Evolutionary conservation across 2,113 vertebrate species (phyloP), one percentile per base, ranked within the genome.

Genomic region (Thunnus thynnus): DNA sequence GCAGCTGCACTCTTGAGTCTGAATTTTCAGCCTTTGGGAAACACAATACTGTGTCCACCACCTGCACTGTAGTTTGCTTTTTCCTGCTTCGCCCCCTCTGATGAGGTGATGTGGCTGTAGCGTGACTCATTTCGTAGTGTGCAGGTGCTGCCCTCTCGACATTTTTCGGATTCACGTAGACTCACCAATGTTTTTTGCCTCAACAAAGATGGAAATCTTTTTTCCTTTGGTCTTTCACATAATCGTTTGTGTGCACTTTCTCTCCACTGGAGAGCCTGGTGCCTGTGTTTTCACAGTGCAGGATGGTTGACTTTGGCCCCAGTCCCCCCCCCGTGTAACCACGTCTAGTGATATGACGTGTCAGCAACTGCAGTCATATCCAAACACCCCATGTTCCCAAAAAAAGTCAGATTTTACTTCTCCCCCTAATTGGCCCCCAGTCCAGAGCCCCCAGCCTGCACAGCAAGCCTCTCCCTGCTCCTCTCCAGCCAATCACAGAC

Each of bases 231-330:
- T 82, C 57, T 50, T 27, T 64, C 36, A 57, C 44, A 32, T 27
- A 65, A 65, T 84, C 63, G 65, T 85, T 64, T 83, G 57, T 82
- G 73, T 82, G 58, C 63, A 47, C 48, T 66, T 13, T 41, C 54
- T 63, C 58, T 27, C 13, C 65, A 65, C 74, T 88, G 67, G 51
- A 75, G 55, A 81, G 72, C 58, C 61, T 72, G 25, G 60, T 76
- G 71, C 30, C 52, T 85, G 75, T 89, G 68, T 86, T 86, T 89
- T 78, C 60, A 78, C 84, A 82, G 67, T 11, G 58, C 47, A 16
- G 50, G 41, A 72, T 56, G 68, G 85, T 93, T 93, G 91, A 86
- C 89, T 91, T 94, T 90, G 90, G 89, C 89, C 83, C 56, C 63
- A 44, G 46, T 65, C 30, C 36, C 64, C 70, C 65, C 47, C 11